Conservation (phyloP, 2,797 vertebrate species). For the Sternarchorhynchus goeldii region DNA sequence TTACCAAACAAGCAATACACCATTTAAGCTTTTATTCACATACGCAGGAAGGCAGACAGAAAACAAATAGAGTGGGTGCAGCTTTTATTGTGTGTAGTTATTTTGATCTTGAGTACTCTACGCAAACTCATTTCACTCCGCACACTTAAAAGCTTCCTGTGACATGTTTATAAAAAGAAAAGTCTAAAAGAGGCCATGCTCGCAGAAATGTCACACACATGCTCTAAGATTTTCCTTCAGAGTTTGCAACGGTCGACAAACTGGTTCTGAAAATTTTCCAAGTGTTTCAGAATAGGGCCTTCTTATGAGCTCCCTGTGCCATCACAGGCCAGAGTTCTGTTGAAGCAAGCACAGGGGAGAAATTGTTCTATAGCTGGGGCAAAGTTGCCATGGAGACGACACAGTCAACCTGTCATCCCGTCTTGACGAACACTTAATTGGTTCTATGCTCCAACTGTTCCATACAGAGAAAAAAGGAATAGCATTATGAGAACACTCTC, state of each 20-base stretch:
- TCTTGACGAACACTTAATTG: slow-evolving; percentile 40
- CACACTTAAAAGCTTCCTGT: slow-evolving; percentile 68
- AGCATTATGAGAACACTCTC: too few relatives aligned
- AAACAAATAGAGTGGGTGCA: slow-evolving; percentile 49
- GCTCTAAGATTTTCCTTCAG: not conserved
- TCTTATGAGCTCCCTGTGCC: not conserved
- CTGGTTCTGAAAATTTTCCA: not conserved
- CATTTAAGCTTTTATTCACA: not conserved
- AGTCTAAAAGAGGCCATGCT: slow-evolving; percentile 10
- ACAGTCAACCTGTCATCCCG: slow-evolving; percentile 30
- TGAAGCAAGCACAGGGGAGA: slow-evolving; percentile 18
- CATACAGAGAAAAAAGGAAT: slow-evolving; percentile 7
- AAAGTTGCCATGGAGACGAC: slow-evolving; percentile 44
- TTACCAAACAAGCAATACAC: too few relatives aligned
- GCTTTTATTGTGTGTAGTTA: slow-evolving; percentile 38
- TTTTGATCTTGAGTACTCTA: slow-evolving; percentile 49
- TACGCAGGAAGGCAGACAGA: slow-evolving; percentile 22
- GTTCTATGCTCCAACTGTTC: slow-evolving; percentile 17
- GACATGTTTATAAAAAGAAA: slow-evolving; percentile 59
- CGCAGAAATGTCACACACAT: not conserved
- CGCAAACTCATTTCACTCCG: slow-evolving; percentile 47
- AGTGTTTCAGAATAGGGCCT: slow-evolving; percentile 2
- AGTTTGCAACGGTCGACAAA: not conserved
- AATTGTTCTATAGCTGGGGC: slow-evolving; percentile 18
- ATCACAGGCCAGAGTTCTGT: slow-evolving; percentile 25